A percentile compares a stretch with the other conserved stretches of the same genome.
These are phyloP conservation scores for Harmothoe impar DNA, from an alignment of 2,888 invertebrate species.

Conservation along the genomic window DNA sequence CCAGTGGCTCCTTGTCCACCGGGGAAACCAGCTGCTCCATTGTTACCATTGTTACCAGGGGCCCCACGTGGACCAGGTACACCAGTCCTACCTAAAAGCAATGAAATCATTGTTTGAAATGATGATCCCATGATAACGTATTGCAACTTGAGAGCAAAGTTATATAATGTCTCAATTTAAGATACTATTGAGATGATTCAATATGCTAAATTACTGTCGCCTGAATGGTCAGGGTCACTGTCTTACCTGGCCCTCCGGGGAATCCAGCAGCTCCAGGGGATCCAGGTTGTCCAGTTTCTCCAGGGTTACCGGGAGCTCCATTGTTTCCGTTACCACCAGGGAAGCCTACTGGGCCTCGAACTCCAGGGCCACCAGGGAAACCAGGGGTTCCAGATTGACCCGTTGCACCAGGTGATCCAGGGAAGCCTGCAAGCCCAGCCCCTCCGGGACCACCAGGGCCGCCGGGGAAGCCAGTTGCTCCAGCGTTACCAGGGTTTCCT, in stretches of 20 bases:
- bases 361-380: conserved; percentile 16
- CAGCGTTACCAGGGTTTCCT: background rate
- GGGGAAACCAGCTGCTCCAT: background rate
- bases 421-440: conserved; percentile 13
- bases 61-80: background rate
- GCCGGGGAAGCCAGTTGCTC: background rate
- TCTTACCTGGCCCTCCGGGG: conserved; percentile 8
- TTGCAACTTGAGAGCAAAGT: too few species aligned
- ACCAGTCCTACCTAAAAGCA: background rate
- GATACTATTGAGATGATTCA: too few species aligned
- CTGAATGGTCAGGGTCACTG: too few species aligned
- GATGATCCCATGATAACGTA: too few species aligned
- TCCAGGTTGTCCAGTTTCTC: conserved; percentile 1
- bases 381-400: conserved; percentile 28
- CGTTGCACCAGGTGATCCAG: background rate
- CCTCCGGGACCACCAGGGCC: conserved; percentile 5
- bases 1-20: conserved; percentile 25
- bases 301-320: conserved; percentile 28
- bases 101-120: too few species aligned
- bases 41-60: conserved; percentile 8
- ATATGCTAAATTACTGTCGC: too few species aligned
- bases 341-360: background rate
- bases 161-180: too few species aligned
- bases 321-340: background rate
- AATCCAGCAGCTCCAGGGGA: background rate